phyloP scores from a whole-genome alignment of 2,888 invertebrate species.

The Eristalinus sepulchralis region DNA sequence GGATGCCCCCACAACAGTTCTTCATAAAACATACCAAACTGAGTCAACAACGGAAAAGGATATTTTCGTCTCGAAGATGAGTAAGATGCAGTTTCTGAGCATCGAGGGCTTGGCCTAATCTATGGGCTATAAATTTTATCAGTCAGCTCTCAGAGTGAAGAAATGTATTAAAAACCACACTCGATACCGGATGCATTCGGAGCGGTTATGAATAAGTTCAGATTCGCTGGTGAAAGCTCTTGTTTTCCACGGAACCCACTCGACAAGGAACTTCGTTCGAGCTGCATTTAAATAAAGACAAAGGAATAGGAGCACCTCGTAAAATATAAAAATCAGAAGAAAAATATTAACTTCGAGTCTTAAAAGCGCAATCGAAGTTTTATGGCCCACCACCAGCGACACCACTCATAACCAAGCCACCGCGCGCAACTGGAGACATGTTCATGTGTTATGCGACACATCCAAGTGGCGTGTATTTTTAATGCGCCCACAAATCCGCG shows the following conservation, averaged over 20 bases:
- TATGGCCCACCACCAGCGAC: conserved; percentile 4
- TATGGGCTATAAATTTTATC: not conserved
- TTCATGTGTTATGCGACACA: not conserved
- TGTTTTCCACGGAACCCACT: not conserved
- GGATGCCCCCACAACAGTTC: too few relatives aligned
- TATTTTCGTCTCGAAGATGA: not conserved
- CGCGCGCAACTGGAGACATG: not conserved
- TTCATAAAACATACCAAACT: too few relatives aligned
- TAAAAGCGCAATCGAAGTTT: conserved; percentile 11
- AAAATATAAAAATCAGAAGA: conserved; percentile 13
- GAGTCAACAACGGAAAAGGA: not conserved
- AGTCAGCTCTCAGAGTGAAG: not conserved
- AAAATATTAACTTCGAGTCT: conserved; percentile 9
- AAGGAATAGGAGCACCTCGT: conserved; percentile 18
- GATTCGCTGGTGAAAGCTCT: not conserved
- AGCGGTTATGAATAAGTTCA: not conserved
- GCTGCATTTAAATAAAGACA: not conserved
- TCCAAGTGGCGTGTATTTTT: not conserved
- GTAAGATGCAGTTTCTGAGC: not conserved
- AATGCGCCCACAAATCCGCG: conserved; percentile 12
- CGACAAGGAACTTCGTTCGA: too few relatives aligned
- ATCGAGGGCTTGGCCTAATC: too few relatives aligned
- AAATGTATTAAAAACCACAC: not conserved
- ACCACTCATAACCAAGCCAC: conserved; percentile 3
- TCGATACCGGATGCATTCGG: not conserved